phyloP scores from a whole-genome alignment of 2,888 invertebrate genomes.

The Lysandra coridon region DNA sequence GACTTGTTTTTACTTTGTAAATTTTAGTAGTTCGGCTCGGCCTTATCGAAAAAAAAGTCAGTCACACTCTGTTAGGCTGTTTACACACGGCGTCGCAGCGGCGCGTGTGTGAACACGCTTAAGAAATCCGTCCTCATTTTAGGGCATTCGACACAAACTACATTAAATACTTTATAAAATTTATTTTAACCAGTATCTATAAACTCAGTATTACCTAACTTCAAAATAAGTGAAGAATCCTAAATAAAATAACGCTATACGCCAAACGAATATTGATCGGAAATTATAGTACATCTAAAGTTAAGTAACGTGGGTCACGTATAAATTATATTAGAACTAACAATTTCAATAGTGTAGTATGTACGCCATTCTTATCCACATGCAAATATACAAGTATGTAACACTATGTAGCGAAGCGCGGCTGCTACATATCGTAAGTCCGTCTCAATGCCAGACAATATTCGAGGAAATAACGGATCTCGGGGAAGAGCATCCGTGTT shows the following conservation, averaged over 20 bases:
- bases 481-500: not conserved
- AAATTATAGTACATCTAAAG: constrained; percentile 49
- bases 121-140: not conserved
- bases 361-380: constrained; percentile 35
- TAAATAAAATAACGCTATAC: constrained; percentile 36
- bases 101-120: no score
- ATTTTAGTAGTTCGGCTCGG: no score
- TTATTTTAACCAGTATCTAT: constrained; percentile 71
- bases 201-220: constrained; percentile 56
- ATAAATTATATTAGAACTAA: constrained; percentile 46
- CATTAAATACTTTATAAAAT: constrained; percentile 63
- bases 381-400: constrained; percentile 49
- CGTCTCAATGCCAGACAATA: not conserved
- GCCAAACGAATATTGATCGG: constrained; percentile 34
- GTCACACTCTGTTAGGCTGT: not conserved
- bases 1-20: no score
- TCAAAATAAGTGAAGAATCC: constrained; percentile 42
- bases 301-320: constrained; percentile 58
- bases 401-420: not conserved
- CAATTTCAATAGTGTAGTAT: constrained; percentile 29
- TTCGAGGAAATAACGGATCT: constrained; percentile 11
- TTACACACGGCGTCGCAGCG: no score
- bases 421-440: not conserved
- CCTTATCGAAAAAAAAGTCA: no score
- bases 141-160: constrained; percentile 43